Conservation (phyloP, 2,113 vertebrate genomes). For the Heterocephalus glaber region DNA sequence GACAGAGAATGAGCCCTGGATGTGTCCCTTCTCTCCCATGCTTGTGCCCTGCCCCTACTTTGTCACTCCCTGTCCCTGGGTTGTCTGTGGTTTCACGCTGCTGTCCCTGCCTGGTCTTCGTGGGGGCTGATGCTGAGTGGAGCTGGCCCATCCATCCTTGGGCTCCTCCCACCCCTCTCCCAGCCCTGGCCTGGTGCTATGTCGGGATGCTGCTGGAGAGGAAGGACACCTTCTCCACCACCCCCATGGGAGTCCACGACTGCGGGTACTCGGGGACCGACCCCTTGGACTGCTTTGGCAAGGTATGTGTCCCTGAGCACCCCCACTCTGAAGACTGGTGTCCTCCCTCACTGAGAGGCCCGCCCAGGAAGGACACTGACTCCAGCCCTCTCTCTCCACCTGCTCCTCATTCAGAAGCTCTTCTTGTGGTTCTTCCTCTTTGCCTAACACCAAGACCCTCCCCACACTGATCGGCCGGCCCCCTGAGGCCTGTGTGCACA, state of each 20-base stretch:
- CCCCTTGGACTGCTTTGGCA: slow-evolving; percentile 88
- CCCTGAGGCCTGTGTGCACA: too few relatives aligned
- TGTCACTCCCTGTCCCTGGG: background rate
- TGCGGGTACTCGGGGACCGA: slow-evolving; percentile 88
- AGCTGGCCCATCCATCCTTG: background rate
- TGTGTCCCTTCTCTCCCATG: background rate
- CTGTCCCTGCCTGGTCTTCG: background rate
- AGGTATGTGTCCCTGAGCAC: slow-evolving; percentile 77
- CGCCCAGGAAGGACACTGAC: background rate
- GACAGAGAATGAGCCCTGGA: too few relatives aligned
- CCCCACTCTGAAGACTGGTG: background rate
- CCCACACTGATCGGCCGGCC: background rate
- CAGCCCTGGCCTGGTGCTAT: slow-evolving; percentile 90
- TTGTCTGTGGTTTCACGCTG: background rate
- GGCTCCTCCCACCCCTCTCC: background rate
- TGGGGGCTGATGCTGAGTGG: background rate
- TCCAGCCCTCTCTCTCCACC: background rate
- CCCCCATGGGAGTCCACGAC: slow-evolving; percentile 88
- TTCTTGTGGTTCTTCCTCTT: background rate
- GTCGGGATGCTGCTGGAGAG: slow-evolving; percentile 90
- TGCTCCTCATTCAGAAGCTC: background rate
- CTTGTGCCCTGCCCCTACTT: background rate
- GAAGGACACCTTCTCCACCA: slow-evolving; percentile 86
- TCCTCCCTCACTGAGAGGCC: background rate
- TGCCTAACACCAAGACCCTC: background rate